phyloP scores from a whole-genome alignment of 2,888 invertebrate species.

The Altica lythri region DNA sequence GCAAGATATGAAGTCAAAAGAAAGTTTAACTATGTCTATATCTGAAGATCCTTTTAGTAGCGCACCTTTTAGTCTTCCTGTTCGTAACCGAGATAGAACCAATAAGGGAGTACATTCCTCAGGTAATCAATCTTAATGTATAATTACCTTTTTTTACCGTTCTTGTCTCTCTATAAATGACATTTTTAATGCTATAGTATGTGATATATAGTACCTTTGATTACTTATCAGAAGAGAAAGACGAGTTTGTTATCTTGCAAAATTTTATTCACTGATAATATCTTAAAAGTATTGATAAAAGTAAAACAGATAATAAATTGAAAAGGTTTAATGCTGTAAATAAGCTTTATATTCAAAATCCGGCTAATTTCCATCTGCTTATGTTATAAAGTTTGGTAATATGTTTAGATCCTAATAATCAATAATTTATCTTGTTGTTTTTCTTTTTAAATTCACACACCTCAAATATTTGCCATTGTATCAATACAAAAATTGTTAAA shows the following conservation, averaged over 20 bases:
- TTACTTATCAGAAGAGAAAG: slow-evolving; percentile 11
- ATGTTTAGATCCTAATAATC: too few relatives aligned
- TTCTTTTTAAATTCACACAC: too few relatives aligned
- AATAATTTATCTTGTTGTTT: too few relatives aligned
- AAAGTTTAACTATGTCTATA: slow-evolving; percentile 71
- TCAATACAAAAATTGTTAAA: too few relatives aligned
- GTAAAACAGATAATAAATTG: too few relatives aligned
- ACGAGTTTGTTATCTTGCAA: slow-evolving; percentile 6
- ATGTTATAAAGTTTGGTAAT: too few relatives aligned
- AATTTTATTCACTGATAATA: neutral
- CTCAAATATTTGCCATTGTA: too few relatives aligned
- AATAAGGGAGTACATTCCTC: slow-evolving; percentile 52
- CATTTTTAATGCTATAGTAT: slow-evolving; percentile 23
- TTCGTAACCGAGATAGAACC: slow-evolving; percentile 52
- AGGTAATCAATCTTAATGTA: slow-evolving; percentile 56
- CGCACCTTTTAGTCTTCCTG: slow-evolving; percentile 78
- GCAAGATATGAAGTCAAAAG: slow-evolving; percentile 71
- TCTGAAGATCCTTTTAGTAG: slow-evolving; percentile 79
- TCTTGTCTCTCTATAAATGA: slow-evolving; percentile 14
- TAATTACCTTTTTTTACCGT: slow-evolving; percentile 29
- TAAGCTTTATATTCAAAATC: slow-evolving; percentile 2
- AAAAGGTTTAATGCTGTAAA: slow-evolving; percentile 14
- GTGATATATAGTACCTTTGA: slow-evolving; percentile 24
- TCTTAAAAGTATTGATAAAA: too few relatives aligned
- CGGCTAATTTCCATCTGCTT: too few relatives aligned